Conservation (phyloP, 2,888 invertebrate genomes). For the Anthophora plumipes region DNA sequence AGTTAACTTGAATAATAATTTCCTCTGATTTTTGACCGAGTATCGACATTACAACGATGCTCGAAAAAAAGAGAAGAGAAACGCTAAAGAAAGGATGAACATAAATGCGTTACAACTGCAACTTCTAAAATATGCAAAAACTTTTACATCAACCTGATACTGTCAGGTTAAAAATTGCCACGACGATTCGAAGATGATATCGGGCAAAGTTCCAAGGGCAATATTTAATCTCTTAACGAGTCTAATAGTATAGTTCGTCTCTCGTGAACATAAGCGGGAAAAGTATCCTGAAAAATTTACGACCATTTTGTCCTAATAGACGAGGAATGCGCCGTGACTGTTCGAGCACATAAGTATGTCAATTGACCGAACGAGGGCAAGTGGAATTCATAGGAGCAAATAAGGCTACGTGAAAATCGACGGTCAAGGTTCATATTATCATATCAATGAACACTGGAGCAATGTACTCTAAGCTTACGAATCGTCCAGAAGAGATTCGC, state of each 20-base stretch:
- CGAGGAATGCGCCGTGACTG: conserved; percentile 22
- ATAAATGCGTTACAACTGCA: too few species aligned
- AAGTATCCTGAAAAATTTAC: conserved; percentile 34
- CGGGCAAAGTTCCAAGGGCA: background rate
- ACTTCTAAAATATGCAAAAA: too few species aligned
- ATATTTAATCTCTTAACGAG: background rate
- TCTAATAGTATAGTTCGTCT: background rate
- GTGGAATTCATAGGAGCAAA: conserved; percentile 37
- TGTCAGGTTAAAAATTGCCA: too few species aligned
- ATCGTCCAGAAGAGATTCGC: too few species aligned
- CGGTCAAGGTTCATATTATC: conserved; percentile 57
- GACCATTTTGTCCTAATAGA: conserved; percentile 9
- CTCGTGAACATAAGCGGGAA: background rate
- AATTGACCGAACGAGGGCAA: conserved; percentile 57
- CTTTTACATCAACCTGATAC: too few species aligned
- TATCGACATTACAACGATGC: too few species aligned
- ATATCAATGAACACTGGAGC: conserved; percentile 23
- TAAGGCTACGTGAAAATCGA: conserved; percentile 54
- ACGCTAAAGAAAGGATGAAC: too few species aligned
- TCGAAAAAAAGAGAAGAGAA: too few species aligned
- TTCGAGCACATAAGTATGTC: conserved; percentile 43
- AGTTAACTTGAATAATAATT: too few species aligned
- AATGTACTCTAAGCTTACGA: conserved; percentile 5
- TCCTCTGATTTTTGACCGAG: too few species aligned
- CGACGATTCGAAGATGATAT: too few species aligned